These are phyloP conservation scores for Phaetusa simplex DNA, from an alignment of 2,113 vertebrate genomes.

Conservation along the genomic window DNA sequence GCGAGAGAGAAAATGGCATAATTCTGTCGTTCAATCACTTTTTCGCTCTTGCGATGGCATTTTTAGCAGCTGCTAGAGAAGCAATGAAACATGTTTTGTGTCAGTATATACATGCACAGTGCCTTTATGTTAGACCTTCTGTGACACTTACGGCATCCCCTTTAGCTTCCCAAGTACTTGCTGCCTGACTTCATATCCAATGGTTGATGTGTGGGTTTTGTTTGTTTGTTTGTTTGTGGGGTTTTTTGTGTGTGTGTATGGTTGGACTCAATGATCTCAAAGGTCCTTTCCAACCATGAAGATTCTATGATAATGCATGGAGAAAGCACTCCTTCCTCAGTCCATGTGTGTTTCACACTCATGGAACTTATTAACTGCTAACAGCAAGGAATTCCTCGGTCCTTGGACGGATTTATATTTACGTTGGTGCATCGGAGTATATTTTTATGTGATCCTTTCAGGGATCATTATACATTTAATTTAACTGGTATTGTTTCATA, in stretches of 20 bases:
- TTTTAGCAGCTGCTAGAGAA: neutral
- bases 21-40: accelerated
- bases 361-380: neutral
- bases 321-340: neutral
- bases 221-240: too few species aligned
- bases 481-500: neutral
- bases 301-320: neutral
- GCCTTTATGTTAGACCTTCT: neutral
- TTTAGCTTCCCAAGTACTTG: neutral
- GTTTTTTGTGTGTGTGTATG: too few species aligned
- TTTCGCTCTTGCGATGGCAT: neutral
- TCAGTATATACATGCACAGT: neutral
- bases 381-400: neutral
- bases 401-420: neutral
- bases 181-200: neutral
- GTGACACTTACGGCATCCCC: neutral
- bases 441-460: neutral
- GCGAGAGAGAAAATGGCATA: neutral
- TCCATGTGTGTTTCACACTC: neutral
- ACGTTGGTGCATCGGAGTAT: neutral
- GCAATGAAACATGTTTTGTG: accelerated
- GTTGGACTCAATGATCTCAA: too few species aligned
- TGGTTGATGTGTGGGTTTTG: neutral
- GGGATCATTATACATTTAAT: neutral
- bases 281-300: too few species aligned